Percentiles rank a stretch among this genome's conserved stretches.
These are phyloP conservation scores for Aromia moschata DNA, from an alignment of 2,888 invertebrate species.

Conservation along the genomic window DNA sequence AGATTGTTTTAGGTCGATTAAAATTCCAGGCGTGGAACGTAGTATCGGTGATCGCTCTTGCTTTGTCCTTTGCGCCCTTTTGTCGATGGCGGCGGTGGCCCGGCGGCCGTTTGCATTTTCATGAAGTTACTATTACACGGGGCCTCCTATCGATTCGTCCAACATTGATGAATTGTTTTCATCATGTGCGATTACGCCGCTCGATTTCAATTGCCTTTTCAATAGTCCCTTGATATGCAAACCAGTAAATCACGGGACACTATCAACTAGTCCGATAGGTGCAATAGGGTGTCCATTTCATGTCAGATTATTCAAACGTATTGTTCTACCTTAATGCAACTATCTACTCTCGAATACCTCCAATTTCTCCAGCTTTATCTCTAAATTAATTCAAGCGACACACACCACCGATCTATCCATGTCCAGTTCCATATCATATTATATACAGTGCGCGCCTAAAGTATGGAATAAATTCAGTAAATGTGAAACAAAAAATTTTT, in stretches of 20 bases:
- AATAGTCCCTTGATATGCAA: slow-evolving; percentile 61
- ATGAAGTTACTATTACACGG: slow-evolving; percentile 47
- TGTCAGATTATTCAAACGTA: slow-evolving; percentile 54
- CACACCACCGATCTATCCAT: neutral
- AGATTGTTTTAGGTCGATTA: slow-evolving; percentile 64
- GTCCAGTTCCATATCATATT: too few species aligned
- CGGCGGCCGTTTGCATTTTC: slow-evolving; percentile 56
- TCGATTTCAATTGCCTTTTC: slow-evolving; percentile 65
- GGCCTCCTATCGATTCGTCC: slow-evolving; percentile 54
- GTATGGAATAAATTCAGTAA: too few species aligned
- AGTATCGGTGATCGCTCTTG: slow-evolving; percentile 52
- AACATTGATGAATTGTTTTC: slow-evolving; percentile 64
- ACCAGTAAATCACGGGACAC: slow-evolving; percentile 62
- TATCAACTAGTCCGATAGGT: slow-evolving; percentile 60
- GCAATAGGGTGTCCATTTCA: slow-evolving; percentile 51
- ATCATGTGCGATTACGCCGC: slow-evolving; percentile 64
- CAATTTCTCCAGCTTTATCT: slow-evolving; percentile 39
- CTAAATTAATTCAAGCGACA: slow-evolving; percentile 31
- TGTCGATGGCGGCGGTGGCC: slow-evolving; percentile 41
- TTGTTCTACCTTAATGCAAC: slow-evolving; percentile 45
- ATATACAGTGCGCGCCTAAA: too few species aligned
- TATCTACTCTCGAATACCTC: slow-evolving; percentile 37
- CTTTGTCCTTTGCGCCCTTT: slow-evolving; percentile 49
- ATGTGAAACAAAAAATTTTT: too few species aligned
- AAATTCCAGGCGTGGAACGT: slow-evolving; percentile 59